phyloP scores from a whole-genome alignment of 2,888 invertebrate genomes.

The Caenorhabditis macrosperma region DNA sequence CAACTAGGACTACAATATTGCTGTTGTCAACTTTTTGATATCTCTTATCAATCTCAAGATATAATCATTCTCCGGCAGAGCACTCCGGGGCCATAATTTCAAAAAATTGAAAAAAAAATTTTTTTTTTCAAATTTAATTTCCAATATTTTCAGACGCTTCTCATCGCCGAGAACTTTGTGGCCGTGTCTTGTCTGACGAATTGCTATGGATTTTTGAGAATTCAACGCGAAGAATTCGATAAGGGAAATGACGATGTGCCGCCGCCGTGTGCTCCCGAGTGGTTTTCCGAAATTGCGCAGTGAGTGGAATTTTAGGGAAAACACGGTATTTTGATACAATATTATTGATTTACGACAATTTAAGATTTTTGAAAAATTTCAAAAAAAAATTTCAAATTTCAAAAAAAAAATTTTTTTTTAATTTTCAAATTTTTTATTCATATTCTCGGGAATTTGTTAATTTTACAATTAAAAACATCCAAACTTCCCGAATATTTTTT shows the following conservation, averaged over 20 bases:
- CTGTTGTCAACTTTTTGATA: too few species aligned
- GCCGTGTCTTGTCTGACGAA: slow-evolving; percentile 16
- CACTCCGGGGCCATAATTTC: too few species aligned
- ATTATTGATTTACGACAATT: neutral
- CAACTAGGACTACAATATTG: too few species aligned
- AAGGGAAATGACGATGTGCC: slow-evolving; percentile 8
- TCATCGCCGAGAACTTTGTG: slow-evolving; percentile 43
- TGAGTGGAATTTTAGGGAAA: slow-evolving; percentile 15
- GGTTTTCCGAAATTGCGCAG: slow-evolving; percentile 27
- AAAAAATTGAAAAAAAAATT: too few species aligned
- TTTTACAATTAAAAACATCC: too few species aligned
- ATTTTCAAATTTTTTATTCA: neutral
- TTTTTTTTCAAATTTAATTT: too few species aligned
- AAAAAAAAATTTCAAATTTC: neutral
- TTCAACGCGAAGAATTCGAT: slow-evolving; percentile 35
- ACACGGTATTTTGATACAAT: neutral
- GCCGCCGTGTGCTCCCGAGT: slow-evolving; percentile 14
- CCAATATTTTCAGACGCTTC: slow-evolving; percentile 19
- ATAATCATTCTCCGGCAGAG: too few species aligned
- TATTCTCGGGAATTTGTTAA: too few species aligned
- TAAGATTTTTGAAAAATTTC: neutral
- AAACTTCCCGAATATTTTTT: too few species aligned
- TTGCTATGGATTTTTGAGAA: slow-evolving; percentile 32
- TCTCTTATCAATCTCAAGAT: too few species aligned
- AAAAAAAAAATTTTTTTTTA: neutral